phyloP scores from a whole-genome alignment of 2,888 invertebrate genomes.

The Formica aserva region DNA sequence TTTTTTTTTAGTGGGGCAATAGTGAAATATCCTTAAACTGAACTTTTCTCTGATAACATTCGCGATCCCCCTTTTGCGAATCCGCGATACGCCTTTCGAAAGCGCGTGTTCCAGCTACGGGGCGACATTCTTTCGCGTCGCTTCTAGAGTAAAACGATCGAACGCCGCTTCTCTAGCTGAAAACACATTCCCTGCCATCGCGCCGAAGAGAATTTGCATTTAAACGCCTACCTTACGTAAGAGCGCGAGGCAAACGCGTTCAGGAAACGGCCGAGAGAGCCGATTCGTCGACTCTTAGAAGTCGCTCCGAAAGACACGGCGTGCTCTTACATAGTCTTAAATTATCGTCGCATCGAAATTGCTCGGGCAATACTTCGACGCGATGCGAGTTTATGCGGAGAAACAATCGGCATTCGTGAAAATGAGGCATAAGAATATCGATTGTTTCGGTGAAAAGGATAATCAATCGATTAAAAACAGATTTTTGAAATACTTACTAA shows the following conservation, averaged over 20 bases:
- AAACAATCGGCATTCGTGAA: conserved; percentile 83
- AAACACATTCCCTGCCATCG: conserved; percentile 69
- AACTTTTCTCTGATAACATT: conserved; percentile 37
- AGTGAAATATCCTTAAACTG: conserved; percentile 20
- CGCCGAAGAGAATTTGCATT: conserved; percentile 76
- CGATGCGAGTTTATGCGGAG: conserved; percentile 44
- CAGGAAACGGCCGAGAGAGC: conserved; percentile 75
- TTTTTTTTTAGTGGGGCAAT: background rate
- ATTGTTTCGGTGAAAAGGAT: conserved; percentile 28
- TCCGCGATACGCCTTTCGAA: conserved; percentile 66
- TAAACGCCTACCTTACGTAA: conserved; percentile 77
- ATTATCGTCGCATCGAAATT: conserved; percentile 58
- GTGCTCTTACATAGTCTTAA: background rate
- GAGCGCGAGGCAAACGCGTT: conserved; percentile 73
- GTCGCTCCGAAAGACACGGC: conserved; percentile 32
- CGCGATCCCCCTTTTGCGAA: conserved; percentile 13
- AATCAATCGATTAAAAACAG: conserved; percentile 16
- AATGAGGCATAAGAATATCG: conserved; percentile 8
- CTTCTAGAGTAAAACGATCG: conserved; percentile 67
- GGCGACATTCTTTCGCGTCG: conserved; percentile 76
- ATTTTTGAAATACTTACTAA: background rate
- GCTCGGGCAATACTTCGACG: conserved; percentile 40
- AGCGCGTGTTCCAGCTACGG: conserved; percentile 59
- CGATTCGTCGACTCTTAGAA: conserved; percentile 42
- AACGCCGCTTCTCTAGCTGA: conserved; percentile 64